phyloP scores from a whole-genome alignment of 2,888 invertebrate genomes.

The Polia nebulosa region DNA sequence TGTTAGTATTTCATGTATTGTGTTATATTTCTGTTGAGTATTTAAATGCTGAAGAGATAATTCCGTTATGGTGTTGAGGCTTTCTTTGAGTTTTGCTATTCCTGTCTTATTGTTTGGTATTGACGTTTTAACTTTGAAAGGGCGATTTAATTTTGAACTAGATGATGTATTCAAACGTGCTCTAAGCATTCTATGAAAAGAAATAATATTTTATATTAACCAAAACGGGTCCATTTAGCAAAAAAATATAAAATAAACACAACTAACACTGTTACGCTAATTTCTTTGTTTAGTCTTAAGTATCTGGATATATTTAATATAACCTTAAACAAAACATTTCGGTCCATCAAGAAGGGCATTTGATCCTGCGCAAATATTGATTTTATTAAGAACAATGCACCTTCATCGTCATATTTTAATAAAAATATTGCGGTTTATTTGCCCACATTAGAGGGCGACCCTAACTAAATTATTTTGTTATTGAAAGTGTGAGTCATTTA shows the following conservation, averaged over 20 bases:
- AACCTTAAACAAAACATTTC: neutral
- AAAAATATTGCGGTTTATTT: slow-evolving; percentile 8
- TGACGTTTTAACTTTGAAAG: too few species aligned
- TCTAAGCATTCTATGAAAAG: too few species aligned
- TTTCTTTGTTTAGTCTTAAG: slow-evolving; percentile 20
- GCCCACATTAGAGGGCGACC: neutral
- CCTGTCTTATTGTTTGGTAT: too few species aligned
- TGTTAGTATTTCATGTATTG: too few species aligned
- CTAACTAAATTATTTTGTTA: neutral
- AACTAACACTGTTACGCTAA: slow-evolving; percentile 7
- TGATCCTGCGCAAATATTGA: slow-evolving; percentile 36
- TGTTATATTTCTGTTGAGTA: too few species aligned
- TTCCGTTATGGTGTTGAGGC: too few species aligned
- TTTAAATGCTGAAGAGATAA: too few species aligned
- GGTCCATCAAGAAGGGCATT: neutral
- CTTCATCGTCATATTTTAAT: neutral
- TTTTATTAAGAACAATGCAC: slow-evolving; percentile 18
- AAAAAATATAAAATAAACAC: neutral
- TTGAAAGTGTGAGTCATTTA: slow-evolving; percentile 4
- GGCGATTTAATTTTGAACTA: too few species aligned
- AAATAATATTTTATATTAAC: too few species aligned
- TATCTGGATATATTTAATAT: neutral
- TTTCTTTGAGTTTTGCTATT: too few species aligned
- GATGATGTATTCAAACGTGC: too few species aligned
- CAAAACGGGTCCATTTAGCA: neutral